Evolutionary conservation across 2,888 invertebrate genomes (phyloP), one percentile per base, ranked within the genome.

Genomic region (Melanostoma scalare): DNA sequence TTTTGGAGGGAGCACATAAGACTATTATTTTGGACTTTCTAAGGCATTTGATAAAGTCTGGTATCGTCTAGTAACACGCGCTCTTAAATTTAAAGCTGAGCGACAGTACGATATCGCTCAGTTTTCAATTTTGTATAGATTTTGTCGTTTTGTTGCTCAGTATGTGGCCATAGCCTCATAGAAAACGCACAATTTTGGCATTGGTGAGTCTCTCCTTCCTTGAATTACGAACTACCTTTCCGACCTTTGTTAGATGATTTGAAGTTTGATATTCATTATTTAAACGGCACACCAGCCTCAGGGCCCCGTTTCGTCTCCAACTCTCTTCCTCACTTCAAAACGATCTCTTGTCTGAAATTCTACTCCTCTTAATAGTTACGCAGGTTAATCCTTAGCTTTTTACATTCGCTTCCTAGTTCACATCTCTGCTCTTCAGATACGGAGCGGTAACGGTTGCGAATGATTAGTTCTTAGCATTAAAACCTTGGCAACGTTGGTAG

Each of bases 241-340:
- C 9, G 9, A 40, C 9, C 40, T 6, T 40, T 40, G 40, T 40
- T 40, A 9, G 40, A 40, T 40, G 40, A 9, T 40, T 40, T 3
- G 6, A 40, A 40, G 9, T 40, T 9, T 40, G 40, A 40, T 9
- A 40, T 9, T 40, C 40, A 40, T 9, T 40, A 40, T 9, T 8
- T 40, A 40, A 40, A 40, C 9, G 40, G n/a, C 38, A 46, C 46
- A 35, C 6, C 46, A 46, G 10, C 61, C 61, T 46, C 61, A 44
- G n/a, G 61, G 61, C 46, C 46, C 61, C 8, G 61, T 61, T 61
- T 46, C 33, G 61, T 61, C 61, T 46, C 61, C 61, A 46, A 46
- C 61, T 20, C 61, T 61, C 31, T 61, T 61, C 33, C 61, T 44
- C 8, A 46, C 46, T 61, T 61, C 31, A 61, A 46, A 61, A 61